Evolutionary conservation across 2,888 invertebrate genomes (phyloP).

Genomic region (Polia nebulosa): DNA sequence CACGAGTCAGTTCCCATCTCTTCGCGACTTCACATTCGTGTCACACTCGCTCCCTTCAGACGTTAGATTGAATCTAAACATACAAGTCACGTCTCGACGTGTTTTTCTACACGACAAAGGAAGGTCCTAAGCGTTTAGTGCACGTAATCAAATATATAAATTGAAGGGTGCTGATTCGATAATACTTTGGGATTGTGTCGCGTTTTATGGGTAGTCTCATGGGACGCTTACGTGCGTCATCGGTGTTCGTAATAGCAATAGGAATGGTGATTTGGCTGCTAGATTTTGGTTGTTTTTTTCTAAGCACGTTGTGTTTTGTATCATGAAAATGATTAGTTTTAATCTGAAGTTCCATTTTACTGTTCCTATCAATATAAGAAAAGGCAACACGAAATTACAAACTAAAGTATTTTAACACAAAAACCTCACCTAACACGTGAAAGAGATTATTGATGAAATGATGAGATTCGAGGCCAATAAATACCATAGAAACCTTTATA

Average conservation of each 20-base stretch:
- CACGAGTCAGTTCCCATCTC: conserved; percentile 68
- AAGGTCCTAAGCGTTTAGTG: conserved; percentile 70
- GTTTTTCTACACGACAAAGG: conserved; percentile 72
- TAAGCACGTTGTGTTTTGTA: background rate
- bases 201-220: conserved; percentile 38
- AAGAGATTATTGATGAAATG: background rate
- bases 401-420: background rate
- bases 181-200: conserved; percentile 58
- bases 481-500: no score
- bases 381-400: background rate
- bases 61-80: conserved; percentile 80
- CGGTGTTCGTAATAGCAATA: conserved; percentile 13
- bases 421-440: background rate
- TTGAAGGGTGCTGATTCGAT: conserved; percentile 67
- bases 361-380: background rate
- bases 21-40: conserved; percentile 67
- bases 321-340: no score
- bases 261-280: conserved; percentile 1
- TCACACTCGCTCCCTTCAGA: conserved; percentile 69
- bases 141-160: conserved; percentile 75
- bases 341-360: background rate
- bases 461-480: background rate
- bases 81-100: conserved; percentile 76
- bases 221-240: conserved; percentile 23
- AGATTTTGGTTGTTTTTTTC: background rate